Conservation (phyloP, 2,888 invertebrate species). For the Corythucha ciliata region DNA sequence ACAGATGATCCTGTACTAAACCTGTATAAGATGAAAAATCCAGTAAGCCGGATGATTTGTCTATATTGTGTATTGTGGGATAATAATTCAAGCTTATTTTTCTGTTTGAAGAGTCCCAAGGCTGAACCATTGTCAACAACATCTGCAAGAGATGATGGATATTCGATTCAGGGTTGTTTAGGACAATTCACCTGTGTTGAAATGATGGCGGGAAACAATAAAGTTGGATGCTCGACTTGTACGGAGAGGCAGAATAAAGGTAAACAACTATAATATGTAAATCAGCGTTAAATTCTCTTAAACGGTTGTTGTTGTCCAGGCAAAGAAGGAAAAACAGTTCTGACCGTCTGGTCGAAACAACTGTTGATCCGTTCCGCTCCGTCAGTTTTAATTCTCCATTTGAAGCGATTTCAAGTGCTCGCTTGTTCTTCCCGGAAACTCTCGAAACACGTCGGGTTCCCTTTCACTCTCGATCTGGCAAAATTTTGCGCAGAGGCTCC, state of each 20-base stretch:
- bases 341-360: slow-evolving; percentile 73
- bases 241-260: slow-evolving; percentile 42
- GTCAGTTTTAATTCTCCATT: slow-evolving; percentile 84
- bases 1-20: no score
- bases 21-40: no score
- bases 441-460: slow-evolving; percentile 77
- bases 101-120: no score
- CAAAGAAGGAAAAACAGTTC: slow-evolving; percentile 58
- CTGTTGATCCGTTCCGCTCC: slow-evolving; percentile 84
- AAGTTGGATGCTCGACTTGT: slow-evolving; percentile 86
- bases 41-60: no score
- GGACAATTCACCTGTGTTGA: slow-evolving; percentile 88
- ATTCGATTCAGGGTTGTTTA: slow-evolving; percentile 79
- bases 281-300: background rate
- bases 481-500: slow-evolving; percentile 70
- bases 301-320: background rate
- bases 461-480: slow-evolving; percentile 72
- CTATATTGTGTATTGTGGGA: no score
- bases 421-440: slow-evolving; percentile 71
- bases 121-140: no score
- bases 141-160: no score
- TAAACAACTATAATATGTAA: background rate
- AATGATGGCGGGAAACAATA: slow-evolving; percentile 81
- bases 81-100: no score
- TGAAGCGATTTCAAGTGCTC: slow-evolving; percentile 89